Conservation (phyloP, 2,113 vertebrate genomes). For the Platysternon megacephalum region DNA sequence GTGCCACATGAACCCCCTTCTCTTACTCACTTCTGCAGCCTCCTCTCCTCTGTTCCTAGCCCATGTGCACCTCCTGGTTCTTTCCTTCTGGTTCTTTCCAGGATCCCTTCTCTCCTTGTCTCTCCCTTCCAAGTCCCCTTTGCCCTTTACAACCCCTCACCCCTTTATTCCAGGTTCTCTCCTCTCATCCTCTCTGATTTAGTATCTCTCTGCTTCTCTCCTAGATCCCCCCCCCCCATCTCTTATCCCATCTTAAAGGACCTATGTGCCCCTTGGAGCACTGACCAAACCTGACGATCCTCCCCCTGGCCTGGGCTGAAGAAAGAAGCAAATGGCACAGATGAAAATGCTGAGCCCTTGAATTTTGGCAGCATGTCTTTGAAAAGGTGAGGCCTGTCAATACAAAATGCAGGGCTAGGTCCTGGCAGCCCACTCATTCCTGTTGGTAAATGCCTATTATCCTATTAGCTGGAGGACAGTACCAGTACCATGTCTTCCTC, state of each 20-base stretch:
- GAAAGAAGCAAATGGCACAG: not conserved
- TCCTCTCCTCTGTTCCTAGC: not conserved
- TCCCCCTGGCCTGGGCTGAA: not conserved
- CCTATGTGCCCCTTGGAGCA: not conserved
- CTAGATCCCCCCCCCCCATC: not conserved
- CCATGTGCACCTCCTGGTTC: not conserved
- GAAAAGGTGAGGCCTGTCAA: not conserved
- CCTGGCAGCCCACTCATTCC: slow-evolving; percentile 15
- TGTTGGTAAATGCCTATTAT: slow-evolving; percentile 23
- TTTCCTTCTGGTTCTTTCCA: not conserved
- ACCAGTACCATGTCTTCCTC: slow-evolving; percentile 5
- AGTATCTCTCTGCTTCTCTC: not conserved
- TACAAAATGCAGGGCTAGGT: slow-evolving; percentile 1
- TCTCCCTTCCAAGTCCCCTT: not conserved
- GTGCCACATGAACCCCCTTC: not conserved
- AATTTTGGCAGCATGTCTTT: not conserved
- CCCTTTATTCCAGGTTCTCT: not conserved
- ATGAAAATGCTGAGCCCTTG: not conserved
- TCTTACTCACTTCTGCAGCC: not conserved
- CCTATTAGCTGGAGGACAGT: slow-evolving; percentile 30
- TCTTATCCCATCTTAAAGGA: not conserved
- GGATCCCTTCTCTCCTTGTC: not conserved
- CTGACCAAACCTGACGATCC: not conserved
- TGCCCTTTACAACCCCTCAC: not conserved
- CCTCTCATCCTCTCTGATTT: not conserved